Percentiles rank a stretch among this genome's conserved stretches.
Conservation (phyloP, 1,140 invertebrate genomes). For the Metopolophium dirhodum region DNA sequence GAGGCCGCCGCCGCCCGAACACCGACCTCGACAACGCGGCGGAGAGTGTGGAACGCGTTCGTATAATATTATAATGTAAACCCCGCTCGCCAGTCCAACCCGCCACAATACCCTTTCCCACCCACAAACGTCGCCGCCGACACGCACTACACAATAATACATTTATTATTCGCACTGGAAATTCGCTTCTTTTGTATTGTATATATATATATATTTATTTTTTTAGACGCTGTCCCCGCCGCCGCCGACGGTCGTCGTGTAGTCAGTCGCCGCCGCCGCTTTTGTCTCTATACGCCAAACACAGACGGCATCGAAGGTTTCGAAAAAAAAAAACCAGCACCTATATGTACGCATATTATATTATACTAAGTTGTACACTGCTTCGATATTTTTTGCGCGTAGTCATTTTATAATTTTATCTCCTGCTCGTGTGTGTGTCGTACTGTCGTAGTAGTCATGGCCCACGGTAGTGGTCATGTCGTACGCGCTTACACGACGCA, state of each 20-base stretch:
- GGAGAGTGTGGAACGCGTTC: constrained; percentile 56
- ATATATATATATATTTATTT: background rate
- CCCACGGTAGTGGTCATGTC: background rate
- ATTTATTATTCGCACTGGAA: constrained; percentile 37
- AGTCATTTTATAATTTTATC: background rate
- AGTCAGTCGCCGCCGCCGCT: background rate
- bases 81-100: constrained; percentile 42
- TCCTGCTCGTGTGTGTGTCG: background rate
- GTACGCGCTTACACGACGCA: background rate
- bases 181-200: background rate
- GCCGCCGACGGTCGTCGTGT: background rate
- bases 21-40: constrained; percentile 59
- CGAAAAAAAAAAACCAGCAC: constrained; percentile 1
- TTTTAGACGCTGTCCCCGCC: background rate
- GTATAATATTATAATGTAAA: constrained; percentile 17
- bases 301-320: background rate
- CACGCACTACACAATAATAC: constrained; percentile 42
- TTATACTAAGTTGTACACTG: background rate
- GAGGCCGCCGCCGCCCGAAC: constrained; percentile 54
- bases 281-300: background rate
- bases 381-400: background rate
- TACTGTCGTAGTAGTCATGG: background rate
- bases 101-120: background rate
- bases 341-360: background rate
- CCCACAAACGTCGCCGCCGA: background rate